phyloP scores from a whole-genome alignment of 2,113 vertebrate genomes.

The Nycticorax nycticorax region DNA sequence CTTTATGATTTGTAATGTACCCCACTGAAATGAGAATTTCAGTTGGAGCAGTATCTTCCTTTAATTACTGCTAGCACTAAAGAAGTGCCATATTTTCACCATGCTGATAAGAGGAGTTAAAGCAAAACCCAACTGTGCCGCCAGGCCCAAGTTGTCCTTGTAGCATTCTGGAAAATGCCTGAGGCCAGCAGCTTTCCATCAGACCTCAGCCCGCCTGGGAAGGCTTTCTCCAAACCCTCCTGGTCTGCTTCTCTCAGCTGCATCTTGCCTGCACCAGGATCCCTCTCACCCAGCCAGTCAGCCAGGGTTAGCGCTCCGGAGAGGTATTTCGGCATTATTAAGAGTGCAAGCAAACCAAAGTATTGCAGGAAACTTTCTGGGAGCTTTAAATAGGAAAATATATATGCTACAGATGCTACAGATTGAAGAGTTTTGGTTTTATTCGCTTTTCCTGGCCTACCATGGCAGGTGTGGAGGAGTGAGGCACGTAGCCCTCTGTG shows the following conservation, averaged over 20 bases:
- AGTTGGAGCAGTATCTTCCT: background rate
- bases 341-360: background rate
- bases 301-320: background rate
- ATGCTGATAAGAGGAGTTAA: background rate
- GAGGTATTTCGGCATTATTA: background rate
- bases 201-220: accelerated
- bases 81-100: background rate
- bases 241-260: background rate
- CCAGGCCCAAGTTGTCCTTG: background rate
- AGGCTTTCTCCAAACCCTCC: background rate
- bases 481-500: background rate
- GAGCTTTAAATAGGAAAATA: background rate
- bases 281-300: background rate
- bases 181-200: background rate
- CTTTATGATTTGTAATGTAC: background rate
- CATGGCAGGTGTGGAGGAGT: background rate
- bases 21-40: background rate
- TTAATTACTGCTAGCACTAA: background rate
- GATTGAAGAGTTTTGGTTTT: background rate
- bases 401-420: background rate
- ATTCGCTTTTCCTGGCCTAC: background rate
- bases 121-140: background rate
- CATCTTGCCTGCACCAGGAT: background rate
- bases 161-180: background rate
- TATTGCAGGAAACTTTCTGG: background rate